Percentiles rank a stretch among this genome's conserved stretches.
phyloP scores from a whole-genome alignment of 2,113 vertebrate species.

The Tichodroma muraria region DNA sequence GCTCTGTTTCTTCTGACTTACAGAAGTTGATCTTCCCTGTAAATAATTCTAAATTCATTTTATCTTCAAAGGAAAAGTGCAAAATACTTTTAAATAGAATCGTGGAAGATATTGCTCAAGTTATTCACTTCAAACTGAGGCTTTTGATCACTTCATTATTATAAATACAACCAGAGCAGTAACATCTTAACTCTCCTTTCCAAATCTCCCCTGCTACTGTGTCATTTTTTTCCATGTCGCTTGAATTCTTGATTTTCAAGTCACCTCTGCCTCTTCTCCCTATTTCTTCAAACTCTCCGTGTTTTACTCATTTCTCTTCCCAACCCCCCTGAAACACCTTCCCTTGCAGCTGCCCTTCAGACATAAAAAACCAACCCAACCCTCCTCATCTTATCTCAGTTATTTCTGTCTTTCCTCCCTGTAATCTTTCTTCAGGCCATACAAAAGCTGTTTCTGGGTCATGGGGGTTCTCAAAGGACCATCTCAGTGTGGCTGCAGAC shows the following conservation, averaged over 20 bases:
- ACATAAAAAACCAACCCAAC: not conserved
- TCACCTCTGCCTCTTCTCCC: not conserved
- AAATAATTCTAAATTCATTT: not conserved
- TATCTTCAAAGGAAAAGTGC: not conserved
- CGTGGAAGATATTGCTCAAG: not conserved
- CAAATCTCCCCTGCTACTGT: not conserved
- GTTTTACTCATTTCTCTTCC: not conserved
- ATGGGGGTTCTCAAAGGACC: not conserved
- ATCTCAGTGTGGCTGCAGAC: not conserved
- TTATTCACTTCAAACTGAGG: not conserved
- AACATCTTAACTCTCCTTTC: not conserved
- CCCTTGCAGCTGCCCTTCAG: not conserved
- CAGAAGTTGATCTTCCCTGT: not conserved
- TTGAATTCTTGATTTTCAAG: not conserved
- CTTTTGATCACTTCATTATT: not conserved
- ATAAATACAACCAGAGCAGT: not conserved
- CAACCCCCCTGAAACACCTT: not conserved
- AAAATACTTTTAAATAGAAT: not conserved
- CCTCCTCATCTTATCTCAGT: not conserved
- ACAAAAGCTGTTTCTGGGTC: not conserved
- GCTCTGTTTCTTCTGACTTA: not conserved
- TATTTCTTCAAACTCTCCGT: not conserved
- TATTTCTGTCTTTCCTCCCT: not conserved
- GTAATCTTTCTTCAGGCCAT: not conserved
- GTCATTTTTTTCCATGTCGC: not conserved